Conservation (phyloP, 1,140 invertebrate species). For the Batillaria attramentaria region DNA sequence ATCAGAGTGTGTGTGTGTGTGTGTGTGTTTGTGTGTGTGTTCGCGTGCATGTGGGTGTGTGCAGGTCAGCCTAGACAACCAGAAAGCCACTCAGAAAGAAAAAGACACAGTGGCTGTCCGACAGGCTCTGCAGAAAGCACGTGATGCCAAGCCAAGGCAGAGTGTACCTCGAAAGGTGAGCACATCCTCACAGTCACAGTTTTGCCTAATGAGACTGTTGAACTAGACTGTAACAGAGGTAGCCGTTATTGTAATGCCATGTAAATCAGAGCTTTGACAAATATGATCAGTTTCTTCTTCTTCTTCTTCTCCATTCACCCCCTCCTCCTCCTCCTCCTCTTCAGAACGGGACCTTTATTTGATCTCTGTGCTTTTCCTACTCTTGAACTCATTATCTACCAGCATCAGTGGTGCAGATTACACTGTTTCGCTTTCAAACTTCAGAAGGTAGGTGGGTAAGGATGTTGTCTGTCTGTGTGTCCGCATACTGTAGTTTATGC, state of each 20-base stretch:
- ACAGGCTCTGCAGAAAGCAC: conserved; percentile 84
- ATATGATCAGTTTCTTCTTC: not conserved
- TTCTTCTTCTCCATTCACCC: no score
- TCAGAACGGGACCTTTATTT: no score
- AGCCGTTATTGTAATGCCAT: not conserved
- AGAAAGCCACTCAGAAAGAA: conserved; percentile 88
- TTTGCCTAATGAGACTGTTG: no score
- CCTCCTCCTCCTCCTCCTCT: no score
- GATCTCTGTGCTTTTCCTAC: not conserved
- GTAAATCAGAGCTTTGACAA: not conserved
- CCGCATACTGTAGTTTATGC: not conserved
- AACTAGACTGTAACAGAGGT: no score
- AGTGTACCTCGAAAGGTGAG: conserved; percentile 53
- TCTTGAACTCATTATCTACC: not conserved
- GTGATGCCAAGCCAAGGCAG: conserved; percentile 72
- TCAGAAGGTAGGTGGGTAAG: not conserved
- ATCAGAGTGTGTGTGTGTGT: no score
- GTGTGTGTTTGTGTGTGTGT: no score
- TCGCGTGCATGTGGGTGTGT: no score
- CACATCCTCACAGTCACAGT: no score
- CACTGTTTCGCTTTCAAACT: not conserved
- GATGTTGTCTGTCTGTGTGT: no score
- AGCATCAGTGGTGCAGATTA: not conserved
- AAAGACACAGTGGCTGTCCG: conserved; percentile 91
- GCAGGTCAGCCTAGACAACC: conserved; percentile 83